Base-by-base conservation (phyloP, 2,888 invertebrate genomes). In the Priapulus caudatus region DNA sequence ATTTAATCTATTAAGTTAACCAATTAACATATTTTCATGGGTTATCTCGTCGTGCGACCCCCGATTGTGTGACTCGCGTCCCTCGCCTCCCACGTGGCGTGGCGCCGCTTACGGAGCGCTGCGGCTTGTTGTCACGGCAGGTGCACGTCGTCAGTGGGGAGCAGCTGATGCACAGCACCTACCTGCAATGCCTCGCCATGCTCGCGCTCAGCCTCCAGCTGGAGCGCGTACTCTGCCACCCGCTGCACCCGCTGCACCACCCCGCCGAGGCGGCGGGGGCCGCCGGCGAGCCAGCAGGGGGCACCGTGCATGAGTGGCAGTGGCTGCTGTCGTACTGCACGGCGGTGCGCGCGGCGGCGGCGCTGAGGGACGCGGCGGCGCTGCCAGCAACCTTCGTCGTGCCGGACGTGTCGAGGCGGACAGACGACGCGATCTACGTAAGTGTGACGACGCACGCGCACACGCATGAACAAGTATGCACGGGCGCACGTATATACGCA, bases 281-380 rank as follows among this genome's bases (percentile, higher is more conserved):
- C 53, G 54, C 5, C 15, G 47, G 18, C 19, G 67, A 71, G 33
- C 62, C 67, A 5, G n/a, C n/a, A n/a, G n/a, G n/a, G n/a, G n/a
- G n/a, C n/a, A n/a, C n/a, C n/a, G n/a, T n/a, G n/a, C n/a, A n/a
- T n/a, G 77, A 79, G 48, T 78, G 76, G 73, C 74, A 76, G 53
- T 81, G 80, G 80, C 66, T 81, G 52, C 72, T 77, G 54, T 74
- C 74, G 5, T 75, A 77, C 54, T 75, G 78, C 51, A 65, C 76
- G 33, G 76, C 77, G 1, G 69, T 78, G 3, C 70, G 74, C 61
- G 74, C 79, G 46, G 77, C 79, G 0, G 75, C 77, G 54, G 74
- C 78, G 53, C 67, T 80, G 22, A 68, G 75, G 16, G 74, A 72
- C 52, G 65, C 78, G 47, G 68, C 70, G 1, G 67, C 73, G 23